These are phyloP conservation scores for Melanostoma mellinum DNA, from an alignment of 2,888 invertebrate species.

Conservation along the genomic window DNA sequence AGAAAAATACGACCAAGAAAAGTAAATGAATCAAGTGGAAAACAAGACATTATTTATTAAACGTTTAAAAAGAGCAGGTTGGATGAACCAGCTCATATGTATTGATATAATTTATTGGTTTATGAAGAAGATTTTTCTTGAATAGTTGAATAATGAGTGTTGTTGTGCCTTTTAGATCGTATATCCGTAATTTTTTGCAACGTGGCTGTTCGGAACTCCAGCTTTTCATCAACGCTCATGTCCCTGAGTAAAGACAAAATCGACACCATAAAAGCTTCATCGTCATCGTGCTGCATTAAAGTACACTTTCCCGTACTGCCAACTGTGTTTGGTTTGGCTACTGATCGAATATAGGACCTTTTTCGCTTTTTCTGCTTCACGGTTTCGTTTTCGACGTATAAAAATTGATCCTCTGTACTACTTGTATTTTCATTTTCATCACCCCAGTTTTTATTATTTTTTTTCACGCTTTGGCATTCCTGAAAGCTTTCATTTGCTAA, in stretches of 20 bases:
- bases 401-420: neutral
- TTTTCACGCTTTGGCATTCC: neutral
- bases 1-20: no score
- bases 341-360: neutral
- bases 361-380: neutral
- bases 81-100: no score
- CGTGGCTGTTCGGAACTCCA: neutral
- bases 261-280: constrained; percentile 10
- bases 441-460: neutral
- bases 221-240: constrained; percentile 1
- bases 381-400: no score
- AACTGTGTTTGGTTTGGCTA: neutral
- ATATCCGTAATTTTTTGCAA: neutral
- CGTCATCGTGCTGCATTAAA: neutral
- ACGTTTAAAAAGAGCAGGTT: no score
- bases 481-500: neutral
- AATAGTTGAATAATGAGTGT: no score
- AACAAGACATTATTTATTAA: no score
- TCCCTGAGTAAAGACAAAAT: constrained; percentile 1
- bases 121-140: no score
- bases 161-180: no score
- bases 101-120: no score
- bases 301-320: neutral
- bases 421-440: neutral
- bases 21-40: no score